Evolutionary conservation across 2,888 invertebrate species (phyloP).

Genomic region (Hesperia comma): DNA sequence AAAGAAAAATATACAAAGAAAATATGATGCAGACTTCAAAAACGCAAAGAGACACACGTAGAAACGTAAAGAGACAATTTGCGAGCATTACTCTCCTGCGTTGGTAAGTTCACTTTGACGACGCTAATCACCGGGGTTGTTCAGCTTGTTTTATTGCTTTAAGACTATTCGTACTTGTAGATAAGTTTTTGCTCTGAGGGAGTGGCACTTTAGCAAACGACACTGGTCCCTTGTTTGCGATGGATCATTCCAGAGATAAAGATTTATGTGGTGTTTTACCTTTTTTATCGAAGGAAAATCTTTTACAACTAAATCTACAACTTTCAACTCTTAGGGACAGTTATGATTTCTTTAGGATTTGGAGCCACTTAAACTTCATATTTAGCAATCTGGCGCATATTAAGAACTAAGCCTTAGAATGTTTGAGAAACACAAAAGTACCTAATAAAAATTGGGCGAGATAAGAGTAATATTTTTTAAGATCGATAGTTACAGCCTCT

Average conservation of each 20-base stretch:
- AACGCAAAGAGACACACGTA: neutral
- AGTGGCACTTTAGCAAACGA: neutral
- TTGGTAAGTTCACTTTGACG: neutral
- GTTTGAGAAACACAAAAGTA: too few relatives aligned
- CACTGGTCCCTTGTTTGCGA: neutral
- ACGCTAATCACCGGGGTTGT: neutral
- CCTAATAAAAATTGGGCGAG: too few relatives aligned
- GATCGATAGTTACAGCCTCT: too few relatives aligned
- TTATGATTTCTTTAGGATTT: too few relatives aligned
- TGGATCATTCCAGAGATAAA: neutral
- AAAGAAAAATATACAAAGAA: neutral
- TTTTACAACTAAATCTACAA: too few relatives aligned
- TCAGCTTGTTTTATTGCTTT: conserved; percentile 1
- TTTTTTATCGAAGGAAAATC: neutral
- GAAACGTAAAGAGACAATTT: neutral
- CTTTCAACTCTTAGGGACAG: too few relatives aligned
- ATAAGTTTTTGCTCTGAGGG: neutral
- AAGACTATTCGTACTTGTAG: conserved; percentile 3
- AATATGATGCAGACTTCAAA: neutral
- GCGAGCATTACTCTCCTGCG: neutral
- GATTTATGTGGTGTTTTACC: neutral
- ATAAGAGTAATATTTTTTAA: too few relatives aligned
- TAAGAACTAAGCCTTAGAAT: too few relatives aligned
- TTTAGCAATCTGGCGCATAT: too few relatives aligned
- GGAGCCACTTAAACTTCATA: too few relatives aligned